phyloP scores from a whole-genome alignment of 37 sponge, comb jelly and placozoan genomes.

The Halichondria panicea region DNA sequence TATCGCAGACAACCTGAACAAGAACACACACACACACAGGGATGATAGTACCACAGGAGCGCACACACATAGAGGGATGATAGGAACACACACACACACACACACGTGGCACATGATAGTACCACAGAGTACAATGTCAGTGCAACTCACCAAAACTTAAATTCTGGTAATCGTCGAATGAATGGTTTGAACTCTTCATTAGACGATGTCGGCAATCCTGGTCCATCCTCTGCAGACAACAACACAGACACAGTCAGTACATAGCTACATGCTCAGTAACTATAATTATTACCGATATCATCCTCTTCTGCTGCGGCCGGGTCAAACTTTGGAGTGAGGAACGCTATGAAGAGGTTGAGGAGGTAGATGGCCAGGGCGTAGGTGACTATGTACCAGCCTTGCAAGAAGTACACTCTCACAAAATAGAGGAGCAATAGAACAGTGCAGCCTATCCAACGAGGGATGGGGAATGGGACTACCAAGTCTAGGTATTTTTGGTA shows the following conservation, averaged over 20 bases:
- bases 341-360: slow-evolving; percentile 87
- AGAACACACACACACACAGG: neutral
- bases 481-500: slow-evolving; percentile 84
- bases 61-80: neutral
- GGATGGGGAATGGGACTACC: slow-evolving; percentile 43
- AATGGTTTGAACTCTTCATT: slow-evolving; percentile 95
- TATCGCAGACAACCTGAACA: slow-evolving; percentile 59
- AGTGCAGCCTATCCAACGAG: slow-evolving; percentile 59
- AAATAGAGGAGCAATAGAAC: slow-evolving; percentile 48
- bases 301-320: slow-evolving; percentile 71
- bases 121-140: neutral
- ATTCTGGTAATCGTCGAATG: slow-evolving; percentile 89
- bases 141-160: slow-evolving; percentile 89
- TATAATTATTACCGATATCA: slow-evolving; percentile 7
- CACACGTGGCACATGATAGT: neutral
- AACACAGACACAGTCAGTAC: neutral
- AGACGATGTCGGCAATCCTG: slow-evolving; percentile 73
- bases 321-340: slow-evolving; percentile 95
- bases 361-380: slow-evolving; percentile 93
- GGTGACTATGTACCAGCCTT: slow-evolving; percentile 93
- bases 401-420: slow-evolving; percentile 46
- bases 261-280: neutral
- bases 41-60: neutral
- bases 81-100: neutral
- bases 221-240: slow-evolving; percentile 67